Evolutionary conservation across 2,888 invertebrate genomes (phyloP).

Genomic region (Tipula helvola): DNA sequence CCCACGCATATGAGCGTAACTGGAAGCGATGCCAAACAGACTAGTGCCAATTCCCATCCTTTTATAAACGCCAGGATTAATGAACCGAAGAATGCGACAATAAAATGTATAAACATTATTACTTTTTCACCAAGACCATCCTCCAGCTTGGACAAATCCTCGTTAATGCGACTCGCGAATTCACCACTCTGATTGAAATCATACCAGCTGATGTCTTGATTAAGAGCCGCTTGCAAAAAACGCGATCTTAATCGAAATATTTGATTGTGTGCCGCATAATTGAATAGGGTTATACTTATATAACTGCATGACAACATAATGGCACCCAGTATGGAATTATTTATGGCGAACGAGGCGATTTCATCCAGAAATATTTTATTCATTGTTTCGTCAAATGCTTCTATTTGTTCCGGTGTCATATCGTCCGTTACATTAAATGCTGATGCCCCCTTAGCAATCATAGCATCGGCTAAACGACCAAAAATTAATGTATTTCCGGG

Average conservation of each 20-base stretch:
- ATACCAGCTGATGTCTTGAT: conserved; percentile 56
- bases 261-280: conserved; percentile 51
- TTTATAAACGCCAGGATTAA: conserved; percentile 51
- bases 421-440: not conserved
- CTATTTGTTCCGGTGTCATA: conserved; percentile 16
- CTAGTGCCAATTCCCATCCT: conserved; percentile 63
- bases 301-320: conserved; percentile 44
- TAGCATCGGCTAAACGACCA: conserved; percentile 28
- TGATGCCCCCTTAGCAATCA: conserved; percentile 14
- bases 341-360: conserved; percentile 40
- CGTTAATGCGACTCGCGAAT: conserved; percentile 52
- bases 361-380: conserved; percentile 36
- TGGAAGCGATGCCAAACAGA: conserved; percentile 53
- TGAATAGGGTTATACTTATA: conserved; percentile 47
- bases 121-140: conserved; percentile 69
- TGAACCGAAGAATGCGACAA: conserved; percentile 48
- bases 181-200: conserved; percentile 51
- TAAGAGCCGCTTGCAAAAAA: conserved; percentile 46
- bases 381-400: conserved; percentile 32
- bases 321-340: conserved; percentile 42
- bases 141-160: conserved; percentile 56
- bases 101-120: conserved; percentile 51
- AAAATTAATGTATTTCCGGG: conserved; percentile 50
- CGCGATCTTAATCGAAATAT: conserved; percentile 44
- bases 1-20: conserved; percentile 45